Percentiles rank a stretch among this genome's conserved stretches.
Conservation (phyloP, 2,113 vertebrate genomes). For the Mesocricetus auratus region DNA sequence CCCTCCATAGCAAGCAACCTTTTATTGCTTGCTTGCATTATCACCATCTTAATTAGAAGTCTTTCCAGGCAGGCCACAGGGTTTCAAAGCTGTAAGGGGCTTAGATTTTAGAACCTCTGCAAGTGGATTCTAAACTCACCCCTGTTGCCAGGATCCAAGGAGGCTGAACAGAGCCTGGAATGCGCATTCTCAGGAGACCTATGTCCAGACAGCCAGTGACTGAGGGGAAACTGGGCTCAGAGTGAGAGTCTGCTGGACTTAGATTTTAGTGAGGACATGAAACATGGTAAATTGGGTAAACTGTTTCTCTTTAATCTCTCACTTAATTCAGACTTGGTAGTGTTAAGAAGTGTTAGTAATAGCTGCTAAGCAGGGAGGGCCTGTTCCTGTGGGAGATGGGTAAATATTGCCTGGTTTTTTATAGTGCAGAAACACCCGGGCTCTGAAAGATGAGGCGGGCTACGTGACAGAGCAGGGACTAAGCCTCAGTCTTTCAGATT, state of each 20-base stretch:
- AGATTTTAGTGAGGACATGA: slow-evolving; percentile 39
- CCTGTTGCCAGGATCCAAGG: not conserved
- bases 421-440: not conserved
- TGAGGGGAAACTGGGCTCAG: not conserved
- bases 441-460: not conserved
- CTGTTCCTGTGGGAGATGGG: not conserved
- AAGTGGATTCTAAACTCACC: slow-evolving; percentile 39
- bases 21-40: slow-evolving; percentile 41
- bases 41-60: slow-evolving; percentile 50
- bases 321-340: not conserved
- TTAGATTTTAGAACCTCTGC: slow-evolving; percentile 66
- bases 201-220: not conserved
- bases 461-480: not conserved
- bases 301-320: not conserved
- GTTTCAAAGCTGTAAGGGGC: slow-evolving; percentile 19
- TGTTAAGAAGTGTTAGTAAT: not conserved
- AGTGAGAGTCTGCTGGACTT: slow-evolving; percentile 28
- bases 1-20: not conserved
- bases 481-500: not conserved
- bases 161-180: not conserved
- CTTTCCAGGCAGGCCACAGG: slow-evolving; percentile 52
- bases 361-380: not conserved
- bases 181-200: not conserved
- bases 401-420: not conserved
- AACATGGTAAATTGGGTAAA: slow-evolving; percentile 10